Conservation (phyloP, 1,140 invertebrate genomes). For the Hesperophylax magnus region DNA sequence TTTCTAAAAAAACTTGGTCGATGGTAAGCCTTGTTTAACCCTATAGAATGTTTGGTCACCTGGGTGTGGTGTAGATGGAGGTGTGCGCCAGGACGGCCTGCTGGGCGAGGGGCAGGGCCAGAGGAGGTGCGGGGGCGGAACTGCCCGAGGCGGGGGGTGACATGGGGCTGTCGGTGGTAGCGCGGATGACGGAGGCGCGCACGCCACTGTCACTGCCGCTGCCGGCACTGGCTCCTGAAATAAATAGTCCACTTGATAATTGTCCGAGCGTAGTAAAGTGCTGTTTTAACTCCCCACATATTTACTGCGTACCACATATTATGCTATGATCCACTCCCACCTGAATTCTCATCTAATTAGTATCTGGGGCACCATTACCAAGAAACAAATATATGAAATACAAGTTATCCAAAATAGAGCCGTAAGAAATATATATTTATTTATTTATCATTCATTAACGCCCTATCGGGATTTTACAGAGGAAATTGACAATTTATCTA, state of each 20-base stretch:
- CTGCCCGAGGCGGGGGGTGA: constrained; percentile 74
- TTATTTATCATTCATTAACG: too few relatives aligned
- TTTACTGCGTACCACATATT: too few relatives aligned
- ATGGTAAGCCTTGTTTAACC: neutral
- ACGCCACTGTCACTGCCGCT: constrained; percentile 61
- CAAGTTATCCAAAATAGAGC: too few relatives aligned
- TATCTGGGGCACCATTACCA: too few relatives aligned
- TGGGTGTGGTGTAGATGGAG: constrained; percentile 56
- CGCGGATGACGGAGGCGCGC: constrained; percentile 80
- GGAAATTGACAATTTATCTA: too few relatives aligned
- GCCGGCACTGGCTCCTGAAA: constrained; percentile 42
- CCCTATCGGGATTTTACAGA: too few relatives aligned
- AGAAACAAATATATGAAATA: too few relatives aligned
- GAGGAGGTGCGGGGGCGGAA: constrained; percentile 54
- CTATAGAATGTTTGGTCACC: constrained; percentile 43
- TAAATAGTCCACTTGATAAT: neutral
- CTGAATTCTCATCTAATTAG: too few relatives aligned
- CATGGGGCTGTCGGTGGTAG: constrained; percentile 87
- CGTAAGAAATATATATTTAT: too few relatives aligned
- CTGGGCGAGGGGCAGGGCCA: constrained; percentile 34
- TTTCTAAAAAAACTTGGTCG: neutral
- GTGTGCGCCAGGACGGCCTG: constrained; percentile 35
- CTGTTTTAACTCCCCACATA: too few relatives aligned
- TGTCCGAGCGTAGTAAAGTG: too few relatives aligned
- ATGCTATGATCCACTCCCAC: too few relatives aligned